phyloP scores from a whole-genome alignment of 1,140 invertebrate genomes.

The Drosophila varians region DNA sequence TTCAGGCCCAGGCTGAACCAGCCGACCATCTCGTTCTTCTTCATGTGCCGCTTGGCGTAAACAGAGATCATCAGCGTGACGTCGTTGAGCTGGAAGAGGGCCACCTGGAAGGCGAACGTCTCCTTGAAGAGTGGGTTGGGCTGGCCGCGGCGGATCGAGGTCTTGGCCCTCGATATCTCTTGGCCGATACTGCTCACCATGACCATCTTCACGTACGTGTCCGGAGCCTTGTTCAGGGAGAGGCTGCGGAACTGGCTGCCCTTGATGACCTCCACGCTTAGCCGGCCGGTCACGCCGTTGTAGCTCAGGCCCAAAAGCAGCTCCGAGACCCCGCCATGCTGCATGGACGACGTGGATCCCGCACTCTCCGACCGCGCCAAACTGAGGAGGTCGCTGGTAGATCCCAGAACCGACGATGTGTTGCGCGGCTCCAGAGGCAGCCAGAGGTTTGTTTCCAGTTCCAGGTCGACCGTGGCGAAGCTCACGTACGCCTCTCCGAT shows the following conservation, averaged over 20 bases:
- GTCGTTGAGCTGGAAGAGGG: constrained; percentile 97
- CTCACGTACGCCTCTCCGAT: constrained; percentile 95
- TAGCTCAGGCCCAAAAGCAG: constrained; percentile 94
- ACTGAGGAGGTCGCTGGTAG: constrained; percentile 88
- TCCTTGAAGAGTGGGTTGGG: constrained; percentile 98
- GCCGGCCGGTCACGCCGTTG: constrained; percentile 95
- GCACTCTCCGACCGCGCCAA: constrained; percentile 95
- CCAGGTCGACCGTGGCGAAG: constrained; percentile 94
- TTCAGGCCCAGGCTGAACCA: constrained; percentile 97
- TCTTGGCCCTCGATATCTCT: constrained; percentile 96
- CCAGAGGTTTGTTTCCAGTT: constrained; percentile 95
- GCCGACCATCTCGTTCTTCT: constrained; percentile 97
- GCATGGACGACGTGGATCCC: constrained; percentile 95
- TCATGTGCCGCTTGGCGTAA: constrained; percentile 95
- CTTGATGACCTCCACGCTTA: constrained; percentile 95
- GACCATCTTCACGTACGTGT: constrained; percentile 96
- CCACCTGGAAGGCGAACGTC: constrained; percentile 98
- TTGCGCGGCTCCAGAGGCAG: constrained; percentile 92
- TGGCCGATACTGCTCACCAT: constrained; percentile 96
- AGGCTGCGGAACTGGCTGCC: constrained; percentile 95
- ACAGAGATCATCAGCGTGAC: constrained; percentile 97
- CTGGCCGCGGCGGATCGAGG: constrained; percentile 93
- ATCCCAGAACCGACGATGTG: constrained; percentile 87
- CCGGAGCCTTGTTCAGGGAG: constrained; percentile 90
- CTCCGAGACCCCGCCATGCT: constrained; percentile 95